phyloP scores from a whole-genome alignment of 2,888 invertebrate genomes.

The Dynastes hyllus region DNA sequence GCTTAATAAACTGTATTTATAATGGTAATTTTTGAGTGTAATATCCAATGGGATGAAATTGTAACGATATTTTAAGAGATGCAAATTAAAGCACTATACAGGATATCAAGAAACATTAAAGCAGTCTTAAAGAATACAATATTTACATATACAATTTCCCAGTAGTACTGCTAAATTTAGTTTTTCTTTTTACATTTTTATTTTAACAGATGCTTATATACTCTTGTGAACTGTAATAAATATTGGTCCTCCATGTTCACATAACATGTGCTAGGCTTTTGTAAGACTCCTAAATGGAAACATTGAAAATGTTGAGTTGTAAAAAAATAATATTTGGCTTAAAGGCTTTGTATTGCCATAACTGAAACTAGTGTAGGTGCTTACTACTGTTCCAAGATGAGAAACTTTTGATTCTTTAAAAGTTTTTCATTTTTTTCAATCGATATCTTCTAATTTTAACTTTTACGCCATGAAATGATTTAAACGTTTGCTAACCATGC shows the following conservation, averaged over 20 bases:
- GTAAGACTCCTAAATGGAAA: too few species aligned
- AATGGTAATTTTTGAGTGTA: slow-evolving; percentile 20
- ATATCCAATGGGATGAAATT: slow-evolving; percentile 9
- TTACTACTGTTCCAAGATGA: too few species aligned
- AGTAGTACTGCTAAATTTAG: not conserved
- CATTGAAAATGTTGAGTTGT: not conserved
- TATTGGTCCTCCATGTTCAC: too few species aligned
- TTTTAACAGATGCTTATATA: not conserved
- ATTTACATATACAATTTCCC: not conserved
- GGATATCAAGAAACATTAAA: not conserved
- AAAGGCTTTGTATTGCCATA: too few species aligned
- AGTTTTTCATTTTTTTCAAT: too few species aligned
- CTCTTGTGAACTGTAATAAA: too few species aligned
- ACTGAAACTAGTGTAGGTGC: too few species aligned
- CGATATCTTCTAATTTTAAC: too few species aligned
- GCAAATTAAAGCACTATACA: not conserved
- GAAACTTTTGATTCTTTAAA: too few species aligned
- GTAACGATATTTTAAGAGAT: not conserved
- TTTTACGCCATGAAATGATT: too few species aligned
- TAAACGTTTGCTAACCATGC: too few species aligned
- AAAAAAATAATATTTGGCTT: not conserved
- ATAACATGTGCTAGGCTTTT: too few species aligned
- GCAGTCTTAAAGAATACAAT: not conserved
- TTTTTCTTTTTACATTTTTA: not conserved
- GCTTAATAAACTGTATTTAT: slow-evolving; percentile 25